Percentiles rank a stretch among this genome's conserved stretches.
phyloP scores from a whole-genome alignment of 2,113 vertebrate species.

The Tupaia tana region DNA sequence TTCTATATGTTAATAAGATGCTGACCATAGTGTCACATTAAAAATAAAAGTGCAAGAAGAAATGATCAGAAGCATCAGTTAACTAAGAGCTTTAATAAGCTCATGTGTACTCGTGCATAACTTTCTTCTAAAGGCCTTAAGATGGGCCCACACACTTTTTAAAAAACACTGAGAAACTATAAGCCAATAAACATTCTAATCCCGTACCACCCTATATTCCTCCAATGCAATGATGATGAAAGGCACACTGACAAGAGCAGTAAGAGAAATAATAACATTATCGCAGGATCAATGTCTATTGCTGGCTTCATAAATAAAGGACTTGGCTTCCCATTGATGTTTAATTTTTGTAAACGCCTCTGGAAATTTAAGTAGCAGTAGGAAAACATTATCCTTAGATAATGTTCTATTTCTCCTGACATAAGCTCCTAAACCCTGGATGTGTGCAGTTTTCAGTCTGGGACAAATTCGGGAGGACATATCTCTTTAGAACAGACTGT shows the following conservation, averaged over 20 bases:
- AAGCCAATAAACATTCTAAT: constrained; percentile 64
- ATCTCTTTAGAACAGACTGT: constrained; percentile 53
- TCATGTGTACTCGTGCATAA: constrained; percentile 20
- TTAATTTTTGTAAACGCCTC: constrained; percentile 78
- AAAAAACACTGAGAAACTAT: constrained; percentile 24
- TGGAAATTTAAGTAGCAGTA: constrained; percentile 75
- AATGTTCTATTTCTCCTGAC: constrained; percentile 71
- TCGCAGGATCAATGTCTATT: constrained; percentile 70
- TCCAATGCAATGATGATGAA: constrained; percentile 58
- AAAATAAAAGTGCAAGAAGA: constrained; percentile 11
- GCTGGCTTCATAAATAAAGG: constrained; percentile 69
- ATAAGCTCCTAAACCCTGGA: constrained; percentile 69
- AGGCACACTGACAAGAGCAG: constrained; percentile 66
- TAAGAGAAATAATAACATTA: constrained; percentile 74
- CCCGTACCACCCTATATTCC: neutral
- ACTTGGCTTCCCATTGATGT: constrained; percentile 73
- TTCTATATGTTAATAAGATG: constrained; percentile 18
- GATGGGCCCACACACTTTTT: neutral
- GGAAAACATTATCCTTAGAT: constrained; percentile 72
- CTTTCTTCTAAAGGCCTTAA: neutral
- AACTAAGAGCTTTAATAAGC: constrained; percentile 43
- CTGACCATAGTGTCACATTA: neutral
- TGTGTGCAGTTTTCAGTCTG: constrained; percentile 58
- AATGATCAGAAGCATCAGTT: neutral
- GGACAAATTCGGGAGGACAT: constrained; percentile 52